These are phyloP conservation scores for Clarias magur DNA, from an alignment of 2,113 vertebrate genomes.

Conservation along the genomic window DNA sequence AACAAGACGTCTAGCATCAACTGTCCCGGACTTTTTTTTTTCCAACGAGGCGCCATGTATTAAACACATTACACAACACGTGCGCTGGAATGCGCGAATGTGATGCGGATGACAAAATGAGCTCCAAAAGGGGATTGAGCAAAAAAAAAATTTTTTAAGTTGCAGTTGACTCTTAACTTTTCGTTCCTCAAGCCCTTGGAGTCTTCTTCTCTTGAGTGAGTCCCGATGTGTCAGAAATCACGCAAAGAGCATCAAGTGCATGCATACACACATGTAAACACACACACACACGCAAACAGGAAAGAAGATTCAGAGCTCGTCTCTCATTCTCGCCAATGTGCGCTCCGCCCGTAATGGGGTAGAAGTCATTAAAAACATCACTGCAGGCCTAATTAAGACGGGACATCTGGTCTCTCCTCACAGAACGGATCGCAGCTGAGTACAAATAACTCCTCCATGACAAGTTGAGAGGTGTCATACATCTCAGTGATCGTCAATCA, in stretches of 20 bases:
- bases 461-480: slow-evolving; percentile 80
- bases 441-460: slow-evolving; percentile 78
- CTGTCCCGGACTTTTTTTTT: slow-evolving; percentile 70
- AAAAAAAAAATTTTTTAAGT: slow-evolving; percentile 43
- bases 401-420: slow-evolving; percentile 82
- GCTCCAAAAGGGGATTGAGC: slow-evolving; percentile 61
- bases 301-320: slow-evolving; percentile 70
- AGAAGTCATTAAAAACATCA: slow-evolving; percentile 82
- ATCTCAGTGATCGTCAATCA: slow-evolving; percentile 79
- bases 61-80: slow-evolving; percentile 68
- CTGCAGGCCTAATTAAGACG: slow-evolving; percentile 92
- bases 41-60: slow-evolving; percentile 65
- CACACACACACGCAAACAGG: slow-evolving; percentile 55
- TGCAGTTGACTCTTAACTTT: slow-evolving; percentile 36
- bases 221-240: slow-evolving; percentile 66
- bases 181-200: slow-evolving; percentile 39
- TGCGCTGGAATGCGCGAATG: slow-evolving; percentile 57
- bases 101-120: slow-evolving; percentile 56
- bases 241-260: slow-evolving; percentile 54
- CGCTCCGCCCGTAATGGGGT: slow-evolving; percentile 70
- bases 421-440: slow-evolving; percentile 72
- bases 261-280: slow-evolving; percentile 51
- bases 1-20: slow-evolving; percentile 62
- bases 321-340: slow-evolving; percentile 52
- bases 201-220: slow-evolving; percentile 58